Base-by-base conservation (phyloP, 2,888 invertebrate genomes). In the Hipparchia semele region DNA sequence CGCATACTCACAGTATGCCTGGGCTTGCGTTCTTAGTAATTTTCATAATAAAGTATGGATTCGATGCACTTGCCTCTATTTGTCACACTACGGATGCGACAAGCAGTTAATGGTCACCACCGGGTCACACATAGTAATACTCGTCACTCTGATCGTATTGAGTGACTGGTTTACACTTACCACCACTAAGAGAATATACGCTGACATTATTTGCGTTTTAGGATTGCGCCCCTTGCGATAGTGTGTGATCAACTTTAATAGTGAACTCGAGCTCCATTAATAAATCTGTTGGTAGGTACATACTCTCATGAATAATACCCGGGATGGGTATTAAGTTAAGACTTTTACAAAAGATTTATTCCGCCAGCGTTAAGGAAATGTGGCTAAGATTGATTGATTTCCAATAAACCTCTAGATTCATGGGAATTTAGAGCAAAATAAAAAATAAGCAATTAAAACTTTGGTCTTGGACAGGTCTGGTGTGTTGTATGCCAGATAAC, bases 271-370 rank as follows among this genome's bases (percentile, higher is more conserved):
- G 69, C 69, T 65, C 70, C 66, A 73, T 73, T 70, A 73, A 73
- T 73, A 70, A 73, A 70, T 73, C 68, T 60, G 70, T 67, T 73
- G 70, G 70, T 69, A 65, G 64, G 59, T 69, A 69, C 66, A 66
- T 70, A 66, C 61, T 65, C 73, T 73, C 73, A 73, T 73, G 73
- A 73, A 73, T 73, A 73, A 73, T 70, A 60, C 70, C 53, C 73
- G 66, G 65, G 70, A 70, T 73, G 70, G 60, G 70, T 68, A 68
- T 68, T 68, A 68, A 68, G 68, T 68, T 59, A 70, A 70, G 70
- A 73, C 66, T 73, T 73, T 73, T 73, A 73, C 73, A 70, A 73
- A 73, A 73, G 70, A 73, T 73, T 73, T 73, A 73, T 73, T 70
- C 66, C 66, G 60, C 70, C 70, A 59, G 39, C 65, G 66, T 49